Evolutionary conservation across 2,113 vertebrate species (phyloP), one percentile per base, ranked within the genome.

Genomic region (Hemiscyllium ocellatum): DNA sequence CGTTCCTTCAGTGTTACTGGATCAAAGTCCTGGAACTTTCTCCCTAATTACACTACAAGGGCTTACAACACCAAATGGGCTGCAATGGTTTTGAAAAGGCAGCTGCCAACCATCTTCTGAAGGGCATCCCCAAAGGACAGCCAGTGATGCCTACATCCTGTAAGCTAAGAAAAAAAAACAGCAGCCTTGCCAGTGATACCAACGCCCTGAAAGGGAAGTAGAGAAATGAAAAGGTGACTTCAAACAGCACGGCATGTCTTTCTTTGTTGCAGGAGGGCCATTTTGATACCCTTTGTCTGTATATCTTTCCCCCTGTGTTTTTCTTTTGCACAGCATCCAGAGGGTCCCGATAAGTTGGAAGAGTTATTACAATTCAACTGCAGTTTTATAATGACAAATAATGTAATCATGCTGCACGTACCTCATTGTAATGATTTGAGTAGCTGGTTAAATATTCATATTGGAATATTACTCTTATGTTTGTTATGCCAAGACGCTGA

Each of bases 401-500:
- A 95, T 95, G 50, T 72, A 95, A 95, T 95, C 94, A 72, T 29
- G 26, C 42, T 33, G 15, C 22, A 26, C 68, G 94, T 95, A 72
- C 69, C 72, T 72, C 69, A 95, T 76, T 95, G 94, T 95, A 95
- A 95, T 95, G 94, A 95, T 72, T 72, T 95, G 94, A 95, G 94
- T 95, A 50, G 68, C 94, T 95, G 94, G 94, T 95, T 95, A 95
- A 95, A 95, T 95, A 95, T 95, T 95, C 94, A 95, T 95, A 95
- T 95, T 72, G 69, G 94, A 76, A 95, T 95, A 95, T 95, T 95
- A 95, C 94, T 95, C 94, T 95, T 95, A 76, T 97, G 98, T 98
- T 98, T 98, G 97, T 97, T 96, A 97, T 97, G 96, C 97, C 94
- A 95, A 97, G 97, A 96, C 97, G 97, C 97, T 96, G 97, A 95